Base-by-base conservation (phyloP, 2,113 vertebrate genomes). In the Pollachius pollachius region DNA sequence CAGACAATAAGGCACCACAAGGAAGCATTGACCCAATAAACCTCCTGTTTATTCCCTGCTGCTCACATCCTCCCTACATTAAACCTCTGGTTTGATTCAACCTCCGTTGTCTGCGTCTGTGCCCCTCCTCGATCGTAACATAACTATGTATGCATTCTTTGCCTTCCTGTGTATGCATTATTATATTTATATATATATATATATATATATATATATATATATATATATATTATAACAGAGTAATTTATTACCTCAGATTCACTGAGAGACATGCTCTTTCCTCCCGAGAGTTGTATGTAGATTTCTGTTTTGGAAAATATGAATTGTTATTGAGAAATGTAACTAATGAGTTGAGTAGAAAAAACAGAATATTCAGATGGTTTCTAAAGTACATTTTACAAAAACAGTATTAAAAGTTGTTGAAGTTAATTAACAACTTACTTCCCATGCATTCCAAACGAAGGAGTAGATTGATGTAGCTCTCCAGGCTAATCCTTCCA, bases 361-460 rank as follows among this genome's bases (percentile, higher is more conserved):
- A 1, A 48, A 48, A 48, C 41, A 11, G 16, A 15, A 54, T 54
- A 37, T 17, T 19, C 11, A 15, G 21, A 15, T 21, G 15, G 15
- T 60, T 60, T 19, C n/a, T 60, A 12, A 48, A 12, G 41, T 48
- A 48, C 41, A 48, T 48, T 48, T 41, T 41, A 9, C 11, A 41
- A 5, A 5, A 1, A 41, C 9, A 7, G 1, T 7, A 41, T 5
- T 5, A 41, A 56, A 2, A 5, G 54, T 56, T 15, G 54, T 17
- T 56, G 54, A 56, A 56, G 16, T 57, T 3, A 16, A 1, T 57
- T 57, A 57, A 19, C 52, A n/a, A 88, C 90, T 70, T 62, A 92
- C 91, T 87, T 34, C 63, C 3, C 90, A 92, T 92, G 84, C 81
- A 84, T 52, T 87, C 70, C 19, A 91, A 15, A 17, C 91, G 91